Conservation (phyloP, 2,113 vertebrate species). For the Mesocricetus auratus region DNA sequence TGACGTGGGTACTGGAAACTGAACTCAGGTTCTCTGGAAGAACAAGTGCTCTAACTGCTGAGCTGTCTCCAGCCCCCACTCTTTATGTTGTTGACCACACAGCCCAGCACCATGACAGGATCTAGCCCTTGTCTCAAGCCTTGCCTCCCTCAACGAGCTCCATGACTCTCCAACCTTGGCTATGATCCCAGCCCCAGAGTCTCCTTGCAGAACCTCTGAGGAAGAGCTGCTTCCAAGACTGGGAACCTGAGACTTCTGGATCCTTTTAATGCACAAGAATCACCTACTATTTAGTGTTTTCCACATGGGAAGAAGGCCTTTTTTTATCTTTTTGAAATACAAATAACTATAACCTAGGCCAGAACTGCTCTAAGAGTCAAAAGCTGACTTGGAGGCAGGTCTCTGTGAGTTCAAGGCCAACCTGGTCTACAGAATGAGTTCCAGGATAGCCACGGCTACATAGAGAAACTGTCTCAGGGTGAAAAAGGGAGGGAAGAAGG, state of each 20-base stretch:
- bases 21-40: not conserved
- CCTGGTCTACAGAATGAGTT: not conserved
- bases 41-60: not conserved
- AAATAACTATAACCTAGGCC: slow-evolving; percentile 47
- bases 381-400: not conserved
- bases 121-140: not conserved
- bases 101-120: not conserved
- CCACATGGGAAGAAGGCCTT: not conserved
- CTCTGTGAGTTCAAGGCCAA: not conserved
- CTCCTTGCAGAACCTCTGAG: not conserved
- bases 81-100: not conserved
- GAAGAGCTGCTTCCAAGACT: not conserved
- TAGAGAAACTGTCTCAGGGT: not conserved
- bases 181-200: not conserved
- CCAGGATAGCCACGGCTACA: not conserved
- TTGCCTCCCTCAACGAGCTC: not conserved
- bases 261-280: not conserved
- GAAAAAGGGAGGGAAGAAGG: not conserved
- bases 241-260: not conserved
- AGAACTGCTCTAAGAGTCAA: slow-evolving; percentile 18
- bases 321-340: slow-evolving; percentile 56
- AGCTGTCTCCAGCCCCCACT: not conserved
- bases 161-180: not conserved
- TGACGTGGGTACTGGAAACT: not conserved
- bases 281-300: not conserved